These are phyloP conservation scores for Podarcis cretensis DNA, from an alignment of 2,113 vertebrate species.

Conservation along the genomic window DNA sequence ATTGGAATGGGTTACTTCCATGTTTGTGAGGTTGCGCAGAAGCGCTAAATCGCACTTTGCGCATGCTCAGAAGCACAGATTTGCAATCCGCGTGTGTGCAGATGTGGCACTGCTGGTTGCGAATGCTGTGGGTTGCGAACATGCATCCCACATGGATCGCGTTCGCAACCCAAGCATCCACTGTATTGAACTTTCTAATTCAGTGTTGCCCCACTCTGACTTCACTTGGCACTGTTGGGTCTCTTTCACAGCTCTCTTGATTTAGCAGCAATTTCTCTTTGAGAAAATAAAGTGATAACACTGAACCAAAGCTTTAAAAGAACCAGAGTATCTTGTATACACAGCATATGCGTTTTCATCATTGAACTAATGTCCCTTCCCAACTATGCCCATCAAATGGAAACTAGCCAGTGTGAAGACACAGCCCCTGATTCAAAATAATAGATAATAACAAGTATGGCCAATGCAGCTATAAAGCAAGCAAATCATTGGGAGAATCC, in stretches of 20 bases:
- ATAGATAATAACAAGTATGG: neutral
- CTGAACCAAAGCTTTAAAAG: neutral
- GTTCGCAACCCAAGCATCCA: no score
- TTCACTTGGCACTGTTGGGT: neutral
- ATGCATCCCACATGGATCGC: no score
- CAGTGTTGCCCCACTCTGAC: neutral
- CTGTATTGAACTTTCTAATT: neutral
- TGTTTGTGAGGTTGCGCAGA: no score
- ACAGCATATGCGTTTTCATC: neutral
- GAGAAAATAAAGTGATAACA: neutral
- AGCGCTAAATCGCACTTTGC: no score
- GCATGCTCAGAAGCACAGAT: no score
- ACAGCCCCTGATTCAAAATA: neutral
- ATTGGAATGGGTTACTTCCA: no score
- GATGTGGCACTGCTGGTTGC: no score
- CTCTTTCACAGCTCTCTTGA: neutral
- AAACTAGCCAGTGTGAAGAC: fast-evolving
- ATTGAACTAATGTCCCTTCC: neutral
- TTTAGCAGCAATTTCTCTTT: neutral
- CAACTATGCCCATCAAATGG: neutral
- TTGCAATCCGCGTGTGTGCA: no score
- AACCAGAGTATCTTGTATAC: neutral
- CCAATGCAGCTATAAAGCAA: neutral
- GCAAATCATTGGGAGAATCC: neutral
- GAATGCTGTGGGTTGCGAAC: no score